Conservation (phyloP, 2,888 invertebrate species). For the Biston betularia region DNA sequence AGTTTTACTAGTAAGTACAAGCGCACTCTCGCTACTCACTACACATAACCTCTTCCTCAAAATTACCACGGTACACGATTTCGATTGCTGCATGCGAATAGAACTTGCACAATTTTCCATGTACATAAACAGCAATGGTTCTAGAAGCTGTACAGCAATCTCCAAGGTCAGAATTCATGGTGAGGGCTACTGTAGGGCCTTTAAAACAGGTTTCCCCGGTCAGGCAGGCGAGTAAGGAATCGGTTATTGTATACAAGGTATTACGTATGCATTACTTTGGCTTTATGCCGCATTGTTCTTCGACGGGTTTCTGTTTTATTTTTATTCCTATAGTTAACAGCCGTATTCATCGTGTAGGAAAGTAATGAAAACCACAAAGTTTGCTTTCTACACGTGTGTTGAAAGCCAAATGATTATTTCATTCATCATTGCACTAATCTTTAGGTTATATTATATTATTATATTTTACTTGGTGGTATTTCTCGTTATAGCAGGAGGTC, state of each 20-base stretch:
- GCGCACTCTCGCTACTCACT: conserved; percentile 12
- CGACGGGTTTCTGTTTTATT: conserved; percentile 43
- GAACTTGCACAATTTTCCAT: conserved; percentile 35
- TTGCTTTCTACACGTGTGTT: conserved; percentile 36
- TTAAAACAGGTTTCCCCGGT: conserved; percentile 63
- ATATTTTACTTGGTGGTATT: too few species aligned
- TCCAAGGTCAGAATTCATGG: conserved; percentile 49
- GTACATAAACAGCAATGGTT: conserved; percentile 43
- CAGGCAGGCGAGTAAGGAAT: conserved; percentile 53
- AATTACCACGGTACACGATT: conserved; percentile 28
- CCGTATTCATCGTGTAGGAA: conserved; percentile 24
- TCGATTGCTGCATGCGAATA: conserved; percentile 46
- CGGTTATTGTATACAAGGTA: conserved; percentile 53
- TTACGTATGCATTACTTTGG: conserved; percentile 55
- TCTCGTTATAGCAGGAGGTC: too few species aligned
- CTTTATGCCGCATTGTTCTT: conserved; percentile 56
- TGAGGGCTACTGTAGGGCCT: conserved; percentile 45
- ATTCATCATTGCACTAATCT: conserved; percentile 18
- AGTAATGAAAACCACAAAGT: conserved; percentile 36
- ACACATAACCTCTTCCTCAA: conserved; percentile 15
- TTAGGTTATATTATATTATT: too few species aligned
- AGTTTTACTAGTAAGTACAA: conserved; percentile 22
- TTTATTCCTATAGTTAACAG: conserved; percentile 27
- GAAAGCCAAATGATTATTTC: conserved; percentile 31
- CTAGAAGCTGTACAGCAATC: conserved; percentile 27